Evolutionary conservation across 2,797 vertebrate genomes (phyloP).

Genomic region (Mus caroli): DNA sequence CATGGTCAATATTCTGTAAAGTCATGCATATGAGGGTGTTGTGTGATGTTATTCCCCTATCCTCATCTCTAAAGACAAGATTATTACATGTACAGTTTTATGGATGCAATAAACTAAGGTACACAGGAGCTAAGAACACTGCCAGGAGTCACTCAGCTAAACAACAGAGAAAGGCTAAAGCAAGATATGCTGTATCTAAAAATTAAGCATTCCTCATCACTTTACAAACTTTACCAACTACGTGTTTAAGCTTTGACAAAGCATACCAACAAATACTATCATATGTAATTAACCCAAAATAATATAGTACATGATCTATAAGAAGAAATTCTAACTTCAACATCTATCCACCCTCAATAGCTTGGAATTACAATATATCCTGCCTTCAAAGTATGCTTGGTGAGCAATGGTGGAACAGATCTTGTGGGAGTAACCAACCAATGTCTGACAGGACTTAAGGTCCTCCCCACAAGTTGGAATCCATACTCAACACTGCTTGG

Average conservation of each 20-base stretch:
- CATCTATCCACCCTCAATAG: not conserved
- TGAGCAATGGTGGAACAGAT: not conserved
- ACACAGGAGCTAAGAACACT: not conserved
- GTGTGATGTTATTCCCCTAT: not conserved
- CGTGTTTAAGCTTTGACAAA: not conserved
- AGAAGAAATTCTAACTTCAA: not conserved
- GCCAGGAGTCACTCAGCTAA: not conserved
- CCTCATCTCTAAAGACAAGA: not conserved
- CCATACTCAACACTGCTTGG: not conserved
- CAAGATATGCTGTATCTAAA: not conserved
- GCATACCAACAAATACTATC: not conserved
- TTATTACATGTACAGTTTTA: not conserved
- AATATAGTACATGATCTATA: not conserved
- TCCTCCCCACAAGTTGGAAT: not conserved
- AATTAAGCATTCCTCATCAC: not conserved
- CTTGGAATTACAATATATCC: not conserved
- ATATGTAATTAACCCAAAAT: not conserved
- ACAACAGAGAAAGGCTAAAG: not conserved
- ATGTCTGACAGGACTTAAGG: not conserved
- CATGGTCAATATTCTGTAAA: not conserved
- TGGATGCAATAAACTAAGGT: not conserved
- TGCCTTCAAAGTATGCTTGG: not conserved
- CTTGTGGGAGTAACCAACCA: not conserved
- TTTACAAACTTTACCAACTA: not conserved
- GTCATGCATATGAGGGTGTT: too few relatives aligned